Evolutionary conservation across 2,888 invertebrate genomes (phyloP).

Genomic region (Diloba caeruleocephala): DNA sequence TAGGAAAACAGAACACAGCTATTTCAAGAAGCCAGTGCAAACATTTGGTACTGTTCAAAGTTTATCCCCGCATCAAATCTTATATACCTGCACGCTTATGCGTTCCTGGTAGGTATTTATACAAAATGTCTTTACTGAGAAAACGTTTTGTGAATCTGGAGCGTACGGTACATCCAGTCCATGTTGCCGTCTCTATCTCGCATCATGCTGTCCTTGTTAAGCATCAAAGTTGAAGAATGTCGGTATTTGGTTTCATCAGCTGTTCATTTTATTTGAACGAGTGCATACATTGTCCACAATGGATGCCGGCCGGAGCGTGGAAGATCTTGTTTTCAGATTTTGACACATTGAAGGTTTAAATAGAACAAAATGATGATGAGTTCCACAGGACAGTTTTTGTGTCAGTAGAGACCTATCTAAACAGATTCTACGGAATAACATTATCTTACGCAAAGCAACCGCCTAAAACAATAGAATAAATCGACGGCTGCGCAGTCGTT

Average conservation of each 20-base stretch:
- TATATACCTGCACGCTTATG: slow-evolving; percentile 45
- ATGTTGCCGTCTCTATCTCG: slow-evolving; percentile 40
- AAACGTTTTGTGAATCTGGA: slow-evolving; percentile 65
- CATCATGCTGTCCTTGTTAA: slow-evolving; percentile 45
- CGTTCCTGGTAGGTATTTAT: slow-evolving; percentile 64
- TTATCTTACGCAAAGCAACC: too few species aligned
- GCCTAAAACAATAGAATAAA: too few species aligned
- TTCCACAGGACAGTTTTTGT: too few species aligned
- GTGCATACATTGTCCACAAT: slow-evolving; percentile 43
- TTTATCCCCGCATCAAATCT: slow-evolving; percentile 50
- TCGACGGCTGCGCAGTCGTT: too few species aligned
- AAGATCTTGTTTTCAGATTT: slow-evolving; percentile 50
- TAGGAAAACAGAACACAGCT: slow-evolving; percentile 49
- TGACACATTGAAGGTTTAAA: too few species aligned
- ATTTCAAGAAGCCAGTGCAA: slow-evolving; percentile 26
- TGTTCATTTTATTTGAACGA: slow-evolving; percentile 50
- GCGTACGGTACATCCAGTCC: slow-evolving; percentile 66
- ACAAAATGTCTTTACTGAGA: slow-evolving; percentile 68
- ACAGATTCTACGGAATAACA: too few species aligned
- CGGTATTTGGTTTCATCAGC: slow-evolving; percentile 56
- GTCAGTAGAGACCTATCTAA: too few species aligned
- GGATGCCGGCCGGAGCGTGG: slow-evolving; percentile 27
- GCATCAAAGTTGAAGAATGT: slow-evolving; percentile 42
- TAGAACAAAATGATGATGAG: too few species aligned
- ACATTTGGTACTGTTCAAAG: slow-evolving; percentile 25